A percentile compares a stretch with the other conserved stretches of the same genome.
These are phyloP conservation scores for Eumaeus atala DNA, from an alignment of 1,140 invertebrate species.

Conservation along the genomic window DNA sequence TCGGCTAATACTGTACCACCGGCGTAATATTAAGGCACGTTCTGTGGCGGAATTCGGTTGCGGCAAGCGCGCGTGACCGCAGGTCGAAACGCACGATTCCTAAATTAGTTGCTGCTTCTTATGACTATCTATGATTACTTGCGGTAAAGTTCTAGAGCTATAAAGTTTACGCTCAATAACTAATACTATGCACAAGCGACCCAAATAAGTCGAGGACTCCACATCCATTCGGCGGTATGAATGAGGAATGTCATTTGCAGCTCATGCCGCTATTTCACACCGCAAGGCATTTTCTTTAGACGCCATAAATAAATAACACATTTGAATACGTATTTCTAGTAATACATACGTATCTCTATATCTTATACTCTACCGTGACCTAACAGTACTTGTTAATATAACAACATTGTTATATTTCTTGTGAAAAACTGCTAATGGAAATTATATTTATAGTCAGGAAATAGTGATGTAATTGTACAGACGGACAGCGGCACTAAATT, in stretches of 20 bases:
- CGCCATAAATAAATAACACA: conserved; percentile 19
- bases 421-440: too few species aligned
- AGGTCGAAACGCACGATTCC: conserved; percentile 57
- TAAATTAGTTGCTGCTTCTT: conserved; percentile 60
- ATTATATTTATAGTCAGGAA: too few species aligned
- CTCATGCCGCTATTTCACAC: conserved; percentile 49
- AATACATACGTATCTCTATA: background rate
- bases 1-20: conserved; percentile 22
- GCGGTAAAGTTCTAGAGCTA: conserved; percentile 46
- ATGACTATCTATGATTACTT: conserved; percentile 51
- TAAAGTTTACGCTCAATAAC: conserved; percentile 52
- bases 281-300: conserved; percentile 41
- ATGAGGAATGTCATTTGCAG: conserved; percentile 56
- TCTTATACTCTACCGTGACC: background rate
- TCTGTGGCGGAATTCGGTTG: conserved; percentile 54
- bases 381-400: background rate
- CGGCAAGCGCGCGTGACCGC: conserved; percentile 51
- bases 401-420: too few species aligned
- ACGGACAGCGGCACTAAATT: too few species aligned
- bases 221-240: conserved; percentile 41
- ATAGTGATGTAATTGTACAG: too few species aligned
- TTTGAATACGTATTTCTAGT: conserved; percentile 25
- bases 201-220: conserved; percentile 43
- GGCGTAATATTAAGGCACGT: conserved; percentile 38
- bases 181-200: conserved; percentile 52